Evolutionary conservation across 2,888 invertebrate genomes (phyloP).

Genomic region (Punctoribates punctum): DNA sequence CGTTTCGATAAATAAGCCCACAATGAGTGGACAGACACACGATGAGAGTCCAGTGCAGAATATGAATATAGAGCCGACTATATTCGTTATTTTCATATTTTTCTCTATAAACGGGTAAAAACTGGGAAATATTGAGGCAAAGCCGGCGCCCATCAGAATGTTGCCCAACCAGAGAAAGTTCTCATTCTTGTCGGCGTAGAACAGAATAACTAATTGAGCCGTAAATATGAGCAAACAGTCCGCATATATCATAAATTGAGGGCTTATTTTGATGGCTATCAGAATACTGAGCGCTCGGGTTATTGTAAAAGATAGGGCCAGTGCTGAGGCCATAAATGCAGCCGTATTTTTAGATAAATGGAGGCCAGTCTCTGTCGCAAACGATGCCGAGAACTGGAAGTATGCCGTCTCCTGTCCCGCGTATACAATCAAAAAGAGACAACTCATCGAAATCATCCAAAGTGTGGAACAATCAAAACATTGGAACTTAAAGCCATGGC

Average conservation of each 20-base stretch:
- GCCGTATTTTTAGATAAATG: slow-evolving; percentile 40
- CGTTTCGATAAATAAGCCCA: slow-evolving; percentile 40
- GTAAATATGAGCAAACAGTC: slow-evolving; percentile 28
- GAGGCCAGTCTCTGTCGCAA: slow-evolving; percentile 35
- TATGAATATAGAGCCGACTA: slow-evolving; percentile 39
- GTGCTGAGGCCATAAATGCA: slow-evolving; percentile 39
- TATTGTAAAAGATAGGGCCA: slow-evolving; percentile 39
- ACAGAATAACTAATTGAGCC: slow-evolving; percentile 10
- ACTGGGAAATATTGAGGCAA: slow-evolving; percentile 39
- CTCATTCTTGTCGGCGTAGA: slow-evolving; percentile 34
- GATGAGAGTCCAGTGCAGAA: slow-evolving; percentile 39
- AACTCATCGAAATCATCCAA: slow-evolving; percentile 31
- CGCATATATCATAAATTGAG: slow-evolving; percentile 27
- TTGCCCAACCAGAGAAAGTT: slow-evolving; percentile 30
- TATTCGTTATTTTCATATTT: slow-evolving; percentile 35
- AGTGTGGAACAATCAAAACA: background rate
- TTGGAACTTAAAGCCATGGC: background rate
- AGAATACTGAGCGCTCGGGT: slow-evolving; percentile 35
- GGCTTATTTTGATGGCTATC: slow-evolving; percentile 38
- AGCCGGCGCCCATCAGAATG: slow-evolving; percentile 41
- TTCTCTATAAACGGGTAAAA: slow-evolving; percentile 40
- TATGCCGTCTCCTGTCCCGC: slow-evolving; percentile 38
- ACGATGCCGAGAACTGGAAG: slow-evolving; percentile 43
- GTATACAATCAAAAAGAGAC: slow-evolving; percentile 36
- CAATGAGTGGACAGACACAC: slow-evolving; percentile 34